Evolutionary conservation across 2,797 vertebrate species (phyloP).

Genomic region (Anguilla obscura): DNA sequence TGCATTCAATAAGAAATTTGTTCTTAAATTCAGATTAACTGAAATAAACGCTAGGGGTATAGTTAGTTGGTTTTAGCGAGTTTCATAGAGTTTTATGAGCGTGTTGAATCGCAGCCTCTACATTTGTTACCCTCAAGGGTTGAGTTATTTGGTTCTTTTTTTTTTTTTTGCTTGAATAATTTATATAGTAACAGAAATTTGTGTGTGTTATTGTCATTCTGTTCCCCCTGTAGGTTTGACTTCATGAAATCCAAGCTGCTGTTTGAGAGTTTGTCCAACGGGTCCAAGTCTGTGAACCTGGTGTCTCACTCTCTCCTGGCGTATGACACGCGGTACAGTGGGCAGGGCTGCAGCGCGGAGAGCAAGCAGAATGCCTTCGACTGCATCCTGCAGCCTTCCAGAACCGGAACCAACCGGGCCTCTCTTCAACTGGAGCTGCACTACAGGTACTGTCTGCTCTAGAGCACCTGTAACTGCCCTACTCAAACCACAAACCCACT

Average conservation of each 20-base stretch:
- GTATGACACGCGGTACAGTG: constrained; percentile 83
- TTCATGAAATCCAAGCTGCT: constrained; percentile 97
- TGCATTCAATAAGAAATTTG: too few relatives aligned
- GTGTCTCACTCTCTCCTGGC: constrained; percentile 96
- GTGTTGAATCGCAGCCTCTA: too few relatives aligned
- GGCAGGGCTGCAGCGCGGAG: constrained; percentile 49
- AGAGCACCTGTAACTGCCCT: not conserved
- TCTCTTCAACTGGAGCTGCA: constrained; percentile 93
- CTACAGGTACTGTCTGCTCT: constrained; percentile 77
- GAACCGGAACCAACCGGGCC: constrained; percentile 79
- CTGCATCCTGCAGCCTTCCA: constrained; percentile 93
- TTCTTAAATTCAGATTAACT: too few relatives aligned
- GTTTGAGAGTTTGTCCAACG: constrained; percentile 93
- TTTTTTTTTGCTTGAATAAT: not conserved
- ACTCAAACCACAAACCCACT: too few relatives aligned
- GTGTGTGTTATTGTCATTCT: not conserved
- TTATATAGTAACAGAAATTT: not conserved
- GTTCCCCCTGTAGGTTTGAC: constrained; percentile 80
- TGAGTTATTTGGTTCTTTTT: constrained; percentile 16
- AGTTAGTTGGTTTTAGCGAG: too few relatives aligned
- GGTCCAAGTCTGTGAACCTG: constrained; percentile 90
- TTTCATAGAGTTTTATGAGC: too few relatives aligned
- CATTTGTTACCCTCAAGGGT: not conserved
- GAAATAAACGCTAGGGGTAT: too few relatives aligned
- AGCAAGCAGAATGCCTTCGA: constrained; percentile 80